phyloP scores from a whole-genome alignment of 2,113 vertebrate genomes.

The Uropsilus gracilis region DNA sequence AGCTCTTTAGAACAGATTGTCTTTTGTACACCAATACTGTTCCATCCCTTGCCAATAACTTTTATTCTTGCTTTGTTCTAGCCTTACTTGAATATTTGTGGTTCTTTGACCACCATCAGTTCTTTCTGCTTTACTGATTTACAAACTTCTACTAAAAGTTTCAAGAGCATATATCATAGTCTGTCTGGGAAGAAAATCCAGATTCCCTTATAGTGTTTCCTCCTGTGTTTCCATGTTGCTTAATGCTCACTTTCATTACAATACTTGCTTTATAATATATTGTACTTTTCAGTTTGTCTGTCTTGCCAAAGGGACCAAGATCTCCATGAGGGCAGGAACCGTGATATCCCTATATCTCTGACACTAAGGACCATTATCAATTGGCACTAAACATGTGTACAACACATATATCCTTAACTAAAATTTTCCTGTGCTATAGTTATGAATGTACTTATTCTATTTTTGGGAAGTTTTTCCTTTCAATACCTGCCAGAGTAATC shows the following conservation, averaged over 20 bases:
- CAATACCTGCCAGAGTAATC: neutral
- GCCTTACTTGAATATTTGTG: slow-evolving; percentile 3
- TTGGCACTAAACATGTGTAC: neutral
- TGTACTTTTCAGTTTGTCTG: neutral
- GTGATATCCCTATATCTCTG: neutral
- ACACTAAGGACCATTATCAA: neutral
- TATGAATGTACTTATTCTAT: neutral
- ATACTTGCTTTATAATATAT: neutral
- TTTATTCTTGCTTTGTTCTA: neutral
- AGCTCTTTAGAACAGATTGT: neutral
- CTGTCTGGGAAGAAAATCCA: neutral
- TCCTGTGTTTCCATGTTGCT: neutral
- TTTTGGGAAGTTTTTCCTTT: slow-evolving; percentile 11
- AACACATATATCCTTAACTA: neutral
- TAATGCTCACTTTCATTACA: neutral
- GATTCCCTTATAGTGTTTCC: neutral
- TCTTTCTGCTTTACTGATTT: neutral
- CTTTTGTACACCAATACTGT: neutral
- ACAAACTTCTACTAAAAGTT: neutral
- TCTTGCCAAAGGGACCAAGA: neutral
- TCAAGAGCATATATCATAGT: neutral
- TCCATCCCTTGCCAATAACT: neutral
- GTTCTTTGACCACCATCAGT: neutral
- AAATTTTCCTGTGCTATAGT: slow-evolving; percentile 16
- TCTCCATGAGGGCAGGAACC: neutral